Evolutionary conservation across 2,113 vertebrate species (phyloP).

Genomic region (Lampris megalopsis): DNA sequence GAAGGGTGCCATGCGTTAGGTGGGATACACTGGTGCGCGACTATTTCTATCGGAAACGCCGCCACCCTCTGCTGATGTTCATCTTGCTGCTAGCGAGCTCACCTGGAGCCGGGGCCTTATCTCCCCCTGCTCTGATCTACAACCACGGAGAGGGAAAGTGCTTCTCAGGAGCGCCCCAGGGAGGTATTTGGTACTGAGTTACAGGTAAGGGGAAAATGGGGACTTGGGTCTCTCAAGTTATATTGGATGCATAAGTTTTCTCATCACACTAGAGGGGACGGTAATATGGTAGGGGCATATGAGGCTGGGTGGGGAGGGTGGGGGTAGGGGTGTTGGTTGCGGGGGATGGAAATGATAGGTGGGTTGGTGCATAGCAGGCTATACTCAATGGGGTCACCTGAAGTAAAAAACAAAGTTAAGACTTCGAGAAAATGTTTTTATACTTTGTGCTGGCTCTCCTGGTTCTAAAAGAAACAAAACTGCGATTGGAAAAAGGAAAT

Average conservation of each 20-base stretch:
- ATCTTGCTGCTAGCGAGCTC: conserved; percentile 65
- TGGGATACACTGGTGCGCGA: conserved; percentile 31
- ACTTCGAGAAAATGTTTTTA: not conserved
- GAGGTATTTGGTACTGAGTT: conserved; percentile 60
- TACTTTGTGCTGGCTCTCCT: not conserved
- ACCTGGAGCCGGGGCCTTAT: conserved; percentile 69
- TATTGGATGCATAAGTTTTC: conserved; percentile 53
- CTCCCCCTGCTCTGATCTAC: conserved; percentile 65
- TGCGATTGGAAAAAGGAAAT: too few species aligned
- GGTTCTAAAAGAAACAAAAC: too few species aligned
- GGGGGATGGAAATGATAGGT: not conserved
- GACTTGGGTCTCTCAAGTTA: conserved; percentile 66
- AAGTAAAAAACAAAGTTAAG: conserved; percentile 52
- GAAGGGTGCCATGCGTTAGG: conserved; percentile 21
- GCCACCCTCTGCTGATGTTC: conserved; percentile 58
- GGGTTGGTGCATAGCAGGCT: not conserved
- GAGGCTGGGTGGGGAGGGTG: conserved; percentile 53
- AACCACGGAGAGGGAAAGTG: conserved; percentile 49
- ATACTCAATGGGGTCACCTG: conserved; percentile 27
- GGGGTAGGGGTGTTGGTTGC: conserved; percentile 13
- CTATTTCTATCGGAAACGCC: conserved; percentile 55
- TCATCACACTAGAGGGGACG: conserved; percentile 63
- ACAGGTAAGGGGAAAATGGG: conserved; percentile 56
- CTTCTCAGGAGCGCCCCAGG: conserved; percentile 56
- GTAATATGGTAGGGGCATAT: conserved; percentile 47